phyloP scores from a whole-genome alignment of 2,888 invertebrate genomes.

The Tipula unca region DNA sequence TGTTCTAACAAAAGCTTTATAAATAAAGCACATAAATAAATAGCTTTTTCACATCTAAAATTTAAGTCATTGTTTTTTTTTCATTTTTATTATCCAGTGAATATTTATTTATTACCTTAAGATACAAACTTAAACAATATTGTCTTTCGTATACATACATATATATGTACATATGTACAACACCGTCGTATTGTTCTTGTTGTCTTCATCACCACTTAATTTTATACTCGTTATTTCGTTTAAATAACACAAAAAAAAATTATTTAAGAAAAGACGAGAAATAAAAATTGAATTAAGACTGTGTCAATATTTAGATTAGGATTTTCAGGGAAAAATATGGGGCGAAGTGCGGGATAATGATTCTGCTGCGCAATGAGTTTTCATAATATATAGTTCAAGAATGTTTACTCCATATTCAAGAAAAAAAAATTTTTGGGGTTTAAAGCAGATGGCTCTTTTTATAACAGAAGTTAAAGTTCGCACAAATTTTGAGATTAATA shows the following conservation, averaged over 20 bases:
- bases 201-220: not conserved
- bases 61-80: not conserved
- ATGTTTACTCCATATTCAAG: too few relatives aligned
- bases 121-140: not conserved
- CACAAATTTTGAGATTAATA: too few relatives aligned
- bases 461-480: too few relatives aligned
- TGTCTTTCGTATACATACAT: too few relatives aligned
- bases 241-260: not conserved
- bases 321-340: not conserved
- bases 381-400: too few relatives aligned
- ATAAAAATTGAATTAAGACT: not conserved
- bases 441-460: too few relatives aligned
- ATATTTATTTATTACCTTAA: constrained; percentile 14
- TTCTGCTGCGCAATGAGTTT: too few relatives aligned
- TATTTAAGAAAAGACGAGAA: not conserved
- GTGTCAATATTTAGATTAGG: not conserved
- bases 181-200: not conserved
- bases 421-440: too few relatives aligned
- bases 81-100: not conserved
- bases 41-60: constrained; percentile 4
- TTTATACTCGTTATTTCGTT: not conserved
- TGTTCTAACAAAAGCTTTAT: not conserved
- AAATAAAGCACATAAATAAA: not conserved
- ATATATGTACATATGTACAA: too few relatives aligned
- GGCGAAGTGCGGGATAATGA: too few relatives aligned